Conservation (phyloP, 2,888 invertebrate genomes). For the Torymus tubicola region DNA sequence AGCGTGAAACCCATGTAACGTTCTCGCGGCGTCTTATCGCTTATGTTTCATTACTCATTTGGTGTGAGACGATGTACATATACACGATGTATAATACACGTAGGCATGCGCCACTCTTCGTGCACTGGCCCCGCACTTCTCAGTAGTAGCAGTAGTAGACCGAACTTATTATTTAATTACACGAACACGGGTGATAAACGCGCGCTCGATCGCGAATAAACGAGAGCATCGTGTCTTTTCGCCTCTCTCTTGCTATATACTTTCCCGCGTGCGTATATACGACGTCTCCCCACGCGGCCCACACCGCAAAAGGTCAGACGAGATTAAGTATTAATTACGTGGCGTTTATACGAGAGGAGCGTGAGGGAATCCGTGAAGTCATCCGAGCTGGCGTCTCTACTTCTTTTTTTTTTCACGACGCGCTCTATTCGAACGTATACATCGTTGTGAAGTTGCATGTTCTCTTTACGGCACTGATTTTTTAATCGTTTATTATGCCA, state of each 20-base stretch:
- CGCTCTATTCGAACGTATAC: background rate
- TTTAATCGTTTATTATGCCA: too few species aligned
- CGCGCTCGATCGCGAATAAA: constrained; percentile 61
- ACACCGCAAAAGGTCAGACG: constrained; percentile 64
- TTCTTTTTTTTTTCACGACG: too few species aligned
- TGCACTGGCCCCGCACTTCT: too few species aligned
- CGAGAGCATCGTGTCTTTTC: constrained; percentile 55
- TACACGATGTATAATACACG: too few species aligned
- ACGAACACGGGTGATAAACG: constrained; percentile 68
- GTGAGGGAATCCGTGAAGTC: background rate
- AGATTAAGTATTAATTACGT: constrained; percentile 68
- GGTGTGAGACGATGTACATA: too few species aligned
- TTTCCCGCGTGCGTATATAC: constrained; percentile 32
- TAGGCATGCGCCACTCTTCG: too few species aligned
- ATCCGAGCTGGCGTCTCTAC: too few species aligned
- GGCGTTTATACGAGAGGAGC: constrained; percentile 31
- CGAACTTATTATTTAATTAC: constrained; percentile 73
- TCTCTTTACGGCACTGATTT: too few species aligned
- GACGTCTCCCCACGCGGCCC: constrained; percentile 42
- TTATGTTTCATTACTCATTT: too few species aligned
- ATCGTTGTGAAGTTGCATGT: too few species aligned
- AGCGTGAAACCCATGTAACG: too few species aligned
- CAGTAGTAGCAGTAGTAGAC: constrained; percentile 58
- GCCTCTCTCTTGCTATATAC: background rate
- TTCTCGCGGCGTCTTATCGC: too few species aligned